A percentile compares a stretch with the other conserved stretches of the same genome.
Evolutionary conservation across 1,140 invertebrate species (phyloP).

Genomic region (Paramacrobiotus metropolitanus): DNA sequence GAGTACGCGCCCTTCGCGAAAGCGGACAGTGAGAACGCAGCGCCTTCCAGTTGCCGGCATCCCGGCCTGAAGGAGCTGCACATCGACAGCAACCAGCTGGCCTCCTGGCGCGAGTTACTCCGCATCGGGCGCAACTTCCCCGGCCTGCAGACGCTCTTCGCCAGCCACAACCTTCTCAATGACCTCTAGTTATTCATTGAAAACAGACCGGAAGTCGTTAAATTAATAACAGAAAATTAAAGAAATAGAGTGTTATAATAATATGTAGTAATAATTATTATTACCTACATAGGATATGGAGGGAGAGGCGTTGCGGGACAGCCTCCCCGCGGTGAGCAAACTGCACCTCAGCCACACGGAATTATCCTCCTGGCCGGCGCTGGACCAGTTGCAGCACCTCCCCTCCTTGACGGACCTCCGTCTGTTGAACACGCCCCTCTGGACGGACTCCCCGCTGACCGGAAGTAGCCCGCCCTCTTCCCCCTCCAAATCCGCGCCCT

Average conservation of each 20-base stretch:
- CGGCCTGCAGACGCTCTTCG: neutral
- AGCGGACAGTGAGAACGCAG: neutral
- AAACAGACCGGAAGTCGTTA: too few species aligned
- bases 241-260: neutral
- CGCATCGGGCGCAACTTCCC: neutral
- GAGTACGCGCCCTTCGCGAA: neutral
- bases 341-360: neutral
- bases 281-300: neutral
- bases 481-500: neutral
- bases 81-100: neutral
- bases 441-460: neutral
- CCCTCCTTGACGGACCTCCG: neutral
- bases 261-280: neutral
- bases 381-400: neutral
- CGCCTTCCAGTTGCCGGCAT: too few species aligned
- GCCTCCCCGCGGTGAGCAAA: neutral
- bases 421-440: neutral
- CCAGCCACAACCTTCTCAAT: neutral
- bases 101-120: neutral
- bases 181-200: neutral
- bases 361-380: neutral
- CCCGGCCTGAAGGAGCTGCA: neutral
- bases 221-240: too few species aligned
- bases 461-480: neutral
- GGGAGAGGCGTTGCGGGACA: neutral